Evolutionary conservation across 30 jellyfish, hydroid and myxozoan species (phyloP), one percentile per base, ranked within the genome.

Genomic region (Hydractinia echinata): DNA sequence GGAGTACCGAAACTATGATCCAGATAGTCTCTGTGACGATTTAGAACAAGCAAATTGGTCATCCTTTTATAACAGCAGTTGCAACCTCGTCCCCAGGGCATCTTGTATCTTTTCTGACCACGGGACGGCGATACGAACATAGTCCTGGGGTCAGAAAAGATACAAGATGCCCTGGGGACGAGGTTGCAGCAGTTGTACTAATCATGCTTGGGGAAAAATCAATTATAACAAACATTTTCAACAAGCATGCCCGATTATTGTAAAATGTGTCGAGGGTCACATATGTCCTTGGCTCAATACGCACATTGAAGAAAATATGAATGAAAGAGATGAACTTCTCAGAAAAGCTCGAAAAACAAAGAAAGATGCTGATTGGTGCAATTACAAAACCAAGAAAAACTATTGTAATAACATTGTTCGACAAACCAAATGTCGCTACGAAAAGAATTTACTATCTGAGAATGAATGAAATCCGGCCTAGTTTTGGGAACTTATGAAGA

Each of bases 131-230:
- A n/a, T n/a, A n/a, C n/a, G n/a, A n/a, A n/a, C n/a, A n/a, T n/a
- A n/a, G n/a, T n/a, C n/a, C n/a, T n/a, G n/a, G n/a, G n/a, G n/a
- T n/a, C n/a, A n/a, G n/a, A n/a, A n/a, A n/a, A n/a, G n/a, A n/a
- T n/a, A n/a, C n/a, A n/a, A n/a, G n/a, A n/a, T n/a, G n/a, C n/a
- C n/a, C n/a, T n/a, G n/a, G n/a, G n/a, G n/a, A n/a, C n/a, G n/a
- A n/a, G n/a, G n/a, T n/a, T n/a, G n/a, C n/a, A n/a, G n/a, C n/a
- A n/a, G 61, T 9, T 51, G 52, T 53, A 76, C 81, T 6, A 85
- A 85, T 53, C 85, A 78, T 74, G 95, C 95, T 79, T 85, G 95
- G 91, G 67, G 55, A 70, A 51, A 85, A 85, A 79, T 4, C 78
- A 39, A 85, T 78, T 53, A 68, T 85, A 55, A 15, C 83, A 19